These are phyloP conservation scores for Platycheirus albimanus DNA, from an alignment of 2,888 invertebrate species.

Conservation along the genomic window DNA sequence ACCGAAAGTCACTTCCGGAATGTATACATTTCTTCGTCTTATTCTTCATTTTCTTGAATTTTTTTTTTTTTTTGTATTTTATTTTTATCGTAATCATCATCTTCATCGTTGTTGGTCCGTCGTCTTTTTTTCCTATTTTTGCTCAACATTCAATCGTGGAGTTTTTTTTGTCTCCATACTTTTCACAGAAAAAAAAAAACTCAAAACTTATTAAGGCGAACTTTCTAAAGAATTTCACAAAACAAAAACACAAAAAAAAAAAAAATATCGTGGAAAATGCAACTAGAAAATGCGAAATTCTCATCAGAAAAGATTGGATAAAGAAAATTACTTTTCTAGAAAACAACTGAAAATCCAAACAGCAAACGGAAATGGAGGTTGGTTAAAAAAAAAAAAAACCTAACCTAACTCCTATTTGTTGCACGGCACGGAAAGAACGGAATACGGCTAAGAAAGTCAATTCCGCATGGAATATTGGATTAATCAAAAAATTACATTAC, in stretches of 20 bases:
- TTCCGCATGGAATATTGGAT: conserved; percentile 47
- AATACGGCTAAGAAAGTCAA: conserved; percentile 36
- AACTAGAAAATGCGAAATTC: conserved; percentile 65
- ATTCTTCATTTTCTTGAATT: conserved; percentile 21
- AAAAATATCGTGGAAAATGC: conserved; percentile 38
- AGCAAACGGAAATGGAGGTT: conserved; percentile 53
- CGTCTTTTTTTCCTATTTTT: conserved; percentile 5
- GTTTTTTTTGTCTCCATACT: conserved; percentile 25
- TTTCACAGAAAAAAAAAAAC: conserved; percentile 11
- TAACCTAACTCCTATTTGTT: conserved; percentile 48
- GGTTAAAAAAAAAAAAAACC: conserved; percentile 11
- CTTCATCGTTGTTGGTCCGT: conserved; percentile 4
- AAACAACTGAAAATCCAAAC: conserved; percentile 34
- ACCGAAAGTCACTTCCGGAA: conserved; percentile 80
- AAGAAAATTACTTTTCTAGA: conserved; percentile 36
- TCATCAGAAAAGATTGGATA: conserved; percentile 45
- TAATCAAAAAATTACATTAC: conserved; percentile 63
- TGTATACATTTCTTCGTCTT: conserved; percentile 71
- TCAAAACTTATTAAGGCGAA: conserved; percentile 37
- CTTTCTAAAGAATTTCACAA: conserved; percentile 48
- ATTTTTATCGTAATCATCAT: conserved; percentile 37
- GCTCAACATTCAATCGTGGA: conserved; percentile 42
- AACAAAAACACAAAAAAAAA: neutral
- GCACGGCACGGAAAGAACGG: conserved; percentile 37
- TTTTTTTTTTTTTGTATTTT: conserved; percentile 17